Conservation (phyloP, 2,888 invertebrate genomes). For the Erebia ligea region DNA sequence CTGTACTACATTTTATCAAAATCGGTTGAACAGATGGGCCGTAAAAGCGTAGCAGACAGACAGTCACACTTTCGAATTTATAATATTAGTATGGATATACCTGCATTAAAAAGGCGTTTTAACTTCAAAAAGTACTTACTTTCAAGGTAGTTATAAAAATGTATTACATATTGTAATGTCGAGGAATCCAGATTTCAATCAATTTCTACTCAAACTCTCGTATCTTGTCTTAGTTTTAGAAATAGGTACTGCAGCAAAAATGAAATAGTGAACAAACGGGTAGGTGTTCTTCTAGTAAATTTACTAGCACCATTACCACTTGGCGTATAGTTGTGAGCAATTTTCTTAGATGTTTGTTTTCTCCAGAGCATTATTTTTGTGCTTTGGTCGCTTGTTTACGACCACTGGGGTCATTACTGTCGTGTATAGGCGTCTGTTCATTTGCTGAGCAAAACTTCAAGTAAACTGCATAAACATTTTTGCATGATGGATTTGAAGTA, state of each 20-base stretch:
- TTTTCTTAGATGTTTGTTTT: conserved; percentile 11
- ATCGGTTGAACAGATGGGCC: too few species aligned
- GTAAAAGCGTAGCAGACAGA: too few species aligned
- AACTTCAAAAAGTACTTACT: too few species aligned
- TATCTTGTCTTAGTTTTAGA: too few species aligned
- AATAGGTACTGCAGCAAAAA: background rate
- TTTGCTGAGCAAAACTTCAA: background rate
- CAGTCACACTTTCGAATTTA: too few species aligned
- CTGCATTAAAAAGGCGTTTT: too few species aligned
- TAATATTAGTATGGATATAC: too few species aligned
- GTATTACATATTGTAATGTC: too few species aligned
- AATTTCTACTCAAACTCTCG: too few species aligned
- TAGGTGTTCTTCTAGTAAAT: conserved; percentile 10
- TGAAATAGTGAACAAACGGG: background rate
- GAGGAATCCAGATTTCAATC: too few species aligned
- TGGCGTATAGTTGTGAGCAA: conserved; percentile 7
- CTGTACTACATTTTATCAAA: too few species aligned
- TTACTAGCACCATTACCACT: conserved; percentile 13
- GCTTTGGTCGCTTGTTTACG: conserved; percentile 16
- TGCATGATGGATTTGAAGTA: background rate
- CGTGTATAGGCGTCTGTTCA: conserved; percentile 9
- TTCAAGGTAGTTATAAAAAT: too few species aligned
- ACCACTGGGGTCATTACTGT: conserved; percentile 9
- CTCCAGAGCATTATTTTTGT: conserved; percentile 8
- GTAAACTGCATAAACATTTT: conserved; percentile 4